Conservation (phyloP, 2,113 vertebrate species). For the Lanius ludovicianus region DNA sequence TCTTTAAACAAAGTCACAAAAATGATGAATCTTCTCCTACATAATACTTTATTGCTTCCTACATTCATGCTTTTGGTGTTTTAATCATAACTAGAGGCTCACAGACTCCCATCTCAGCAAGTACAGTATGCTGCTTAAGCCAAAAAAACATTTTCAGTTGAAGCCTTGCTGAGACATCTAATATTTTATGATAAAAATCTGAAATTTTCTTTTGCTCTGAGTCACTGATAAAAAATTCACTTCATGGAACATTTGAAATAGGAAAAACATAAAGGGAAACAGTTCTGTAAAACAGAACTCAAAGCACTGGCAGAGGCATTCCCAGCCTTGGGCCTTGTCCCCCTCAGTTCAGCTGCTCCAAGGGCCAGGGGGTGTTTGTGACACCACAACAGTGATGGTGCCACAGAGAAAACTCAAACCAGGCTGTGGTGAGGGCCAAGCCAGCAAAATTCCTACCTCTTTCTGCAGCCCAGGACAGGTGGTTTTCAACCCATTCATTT, state of each 20-base stretch:
- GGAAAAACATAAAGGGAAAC: not conserved
- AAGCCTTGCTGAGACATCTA: constrained; percentile 12
- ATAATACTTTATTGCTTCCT: not conserved
- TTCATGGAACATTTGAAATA: not conserved
- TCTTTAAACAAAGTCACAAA: constrained; percentile 16
- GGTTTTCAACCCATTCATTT: not conserved
- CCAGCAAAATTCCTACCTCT: not conserved
- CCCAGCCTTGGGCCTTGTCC: not conserved
- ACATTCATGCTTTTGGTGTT: not conserved
- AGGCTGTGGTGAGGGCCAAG: rapidly evolving
- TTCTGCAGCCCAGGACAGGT: not conserved
- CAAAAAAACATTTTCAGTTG: not conserved
- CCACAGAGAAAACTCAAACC: not conserved
- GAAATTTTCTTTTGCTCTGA: not conserved
- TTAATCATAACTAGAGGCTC: not conserved
- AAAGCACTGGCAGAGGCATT: not conserved
- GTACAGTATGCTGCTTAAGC: not conserved
- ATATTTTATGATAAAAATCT: constrained; percentile 5
- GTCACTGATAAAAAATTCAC: not conserved
- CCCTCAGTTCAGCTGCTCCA: not conserved
- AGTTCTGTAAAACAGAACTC: not conserved
- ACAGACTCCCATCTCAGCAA: not conserved
- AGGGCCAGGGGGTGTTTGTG: not conserved
- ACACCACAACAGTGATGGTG: not conserved
- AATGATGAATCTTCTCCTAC: not conserved